phyloP scores from a whole-genome alignment of 2,113 vertebrate species.

The Daubentonia madagascariensis region DNA sequence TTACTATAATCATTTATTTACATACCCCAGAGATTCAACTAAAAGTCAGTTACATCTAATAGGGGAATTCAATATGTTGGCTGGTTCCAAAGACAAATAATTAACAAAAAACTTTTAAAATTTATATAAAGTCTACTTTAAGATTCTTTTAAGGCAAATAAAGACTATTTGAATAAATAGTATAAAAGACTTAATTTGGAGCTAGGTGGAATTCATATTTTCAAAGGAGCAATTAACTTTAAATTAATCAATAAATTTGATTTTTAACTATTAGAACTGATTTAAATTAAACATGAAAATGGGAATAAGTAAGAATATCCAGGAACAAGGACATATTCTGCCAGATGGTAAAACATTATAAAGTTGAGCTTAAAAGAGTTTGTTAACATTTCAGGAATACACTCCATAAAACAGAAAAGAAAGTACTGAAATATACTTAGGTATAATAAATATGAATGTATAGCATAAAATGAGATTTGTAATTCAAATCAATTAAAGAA shows the following conservation, averaged over 20 bases:
- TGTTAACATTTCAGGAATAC: not conserved
- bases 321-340: not conserved
- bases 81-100: slow-evolving; percentile 9
- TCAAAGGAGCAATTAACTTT: not conserved
- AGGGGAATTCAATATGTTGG: not conserved
- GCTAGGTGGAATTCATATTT: not conserved
- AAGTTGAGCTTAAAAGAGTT: slow-evolving; percentile 1
- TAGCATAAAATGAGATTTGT: slow-evolving; percentile 30
- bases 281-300: not conserved
- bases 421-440: slow-evolving; percentile 10
- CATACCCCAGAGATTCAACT: not conserved
- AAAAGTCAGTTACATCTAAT: not conserved
- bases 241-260: not conserved
- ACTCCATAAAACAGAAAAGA: not conserved
- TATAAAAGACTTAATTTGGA: not conserved
- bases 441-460: not conserved
- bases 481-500: slow-evolving; percentile 35
- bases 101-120: not conserved
- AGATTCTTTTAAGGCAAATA: not conserved
- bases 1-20: not conserved
- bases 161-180: not conserved
- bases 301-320: not conserved
- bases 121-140: not conserved
- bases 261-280: not conserved
- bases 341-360: not conserved